These are phyloP conservation scores for Capitulum mitella DNA, from an alignment of 2,888 invertebrate species.

Conservation along the genomic window DNA sequence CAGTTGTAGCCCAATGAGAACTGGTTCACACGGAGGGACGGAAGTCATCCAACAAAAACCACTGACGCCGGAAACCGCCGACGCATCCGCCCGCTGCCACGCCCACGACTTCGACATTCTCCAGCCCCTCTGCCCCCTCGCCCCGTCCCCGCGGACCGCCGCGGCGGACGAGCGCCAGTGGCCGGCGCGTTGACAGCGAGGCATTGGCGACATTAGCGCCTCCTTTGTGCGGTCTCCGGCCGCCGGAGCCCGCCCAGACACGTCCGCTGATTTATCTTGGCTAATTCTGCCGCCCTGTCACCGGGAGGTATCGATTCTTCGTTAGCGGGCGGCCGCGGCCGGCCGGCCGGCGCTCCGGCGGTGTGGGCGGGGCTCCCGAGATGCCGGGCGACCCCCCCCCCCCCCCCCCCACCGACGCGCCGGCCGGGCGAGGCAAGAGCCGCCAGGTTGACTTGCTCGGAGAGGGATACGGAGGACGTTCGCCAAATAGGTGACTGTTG, in stretches of 20 bases:
- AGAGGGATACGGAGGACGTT: no score
- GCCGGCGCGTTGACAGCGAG: not conserved
- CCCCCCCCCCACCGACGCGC: no score
- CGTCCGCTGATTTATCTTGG: conserved; percentile 12
- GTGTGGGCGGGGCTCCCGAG: not conserved
- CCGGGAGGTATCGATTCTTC: conserved; percentile 1
- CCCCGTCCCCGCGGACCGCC: not conserved
- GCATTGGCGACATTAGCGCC: conserved; percentile 2
- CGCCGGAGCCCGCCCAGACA: not conserved
- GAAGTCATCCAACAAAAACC: no score
- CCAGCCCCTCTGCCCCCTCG: not conserved
- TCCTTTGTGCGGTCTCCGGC: not conserved
- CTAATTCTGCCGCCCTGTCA: not conserved
- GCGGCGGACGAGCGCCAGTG: not conserved
- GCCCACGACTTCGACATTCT: not conserved
- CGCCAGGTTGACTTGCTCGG: no score
- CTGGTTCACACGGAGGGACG: no score
- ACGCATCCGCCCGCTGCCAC: not conserved
- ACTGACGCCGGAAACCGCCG: no score
- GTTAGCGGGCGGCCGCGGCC: not conserved
- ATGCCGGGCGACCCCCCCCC: no score
- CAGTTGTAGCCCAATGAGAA: no score
- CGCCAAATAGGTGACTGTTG: no score
- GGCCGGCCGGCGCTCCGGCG: not conserved
- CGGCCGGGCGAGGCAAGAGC: no score